Conservation (phyloP, 2,113 vertebrate genomes). For the Haemorhous mexicanus region DNA sequence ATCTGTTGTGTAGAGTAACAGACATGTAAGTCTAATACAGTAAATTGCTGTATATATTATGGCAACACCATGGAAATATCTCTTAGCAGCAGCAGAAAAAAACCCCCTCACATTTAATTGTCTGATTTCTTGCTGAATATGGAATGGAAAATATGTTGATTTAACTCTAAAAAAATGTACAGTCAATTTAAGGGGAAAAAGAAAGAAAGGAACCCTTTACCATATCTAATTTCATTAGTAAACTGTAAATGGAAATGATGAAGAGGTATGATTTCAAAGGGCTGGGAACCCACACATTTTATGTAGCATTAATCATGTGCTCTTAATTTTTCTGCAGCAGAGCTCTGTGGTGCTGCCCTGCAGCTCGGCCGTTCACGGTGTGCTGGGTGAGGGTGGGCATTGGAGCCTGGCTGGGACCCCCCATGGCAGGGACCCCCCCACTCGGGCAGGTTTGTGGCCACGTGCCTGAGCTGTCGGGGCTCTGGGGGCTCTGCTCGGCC, state of each 20-base stretch:
- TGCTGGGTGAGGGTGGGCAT: not conserved
- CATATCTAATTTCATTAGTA: constrained; percentile 77
- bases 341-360: not conserved
- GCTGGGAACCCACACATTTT: constrained; percentile 45
- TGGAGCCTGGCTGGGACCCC: accelerated
- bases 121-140: constrained; percentile 69
- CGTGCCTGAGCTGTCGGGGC: not conserved
- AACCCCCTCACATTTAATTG: constrained; percentile 55
- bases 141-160: constrained; percentile 75
- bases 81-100: constrained; percentile 41
- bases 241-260: constrained; percentile 72
- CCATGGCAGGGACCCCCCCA: not conserved
- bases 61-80: constrained; percentile 48
- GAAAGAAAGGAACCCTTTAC: constrained; percentile 49
- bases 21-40: constrained; percentile 12
- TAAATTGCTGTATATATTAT: constrained; percentile 32
- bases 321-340: constrained; percentile 49
- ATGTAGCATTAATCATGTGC: constrained; percentile 63
- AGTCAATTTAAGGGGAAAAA: constrained; percentile 13
- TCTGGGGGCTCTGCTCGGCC: not conserved
- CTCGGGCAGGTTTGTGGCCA: not conserved
- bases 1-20: constrained; percentile 38
- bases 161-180: constrained; percentile 73
- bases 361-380: not conserved
- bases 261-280: constrained; percentile 69